Evolutionary conservation across 2,797 vertebrate species (phyloP).

Genomic region (Perodicticus potto): DNA sequence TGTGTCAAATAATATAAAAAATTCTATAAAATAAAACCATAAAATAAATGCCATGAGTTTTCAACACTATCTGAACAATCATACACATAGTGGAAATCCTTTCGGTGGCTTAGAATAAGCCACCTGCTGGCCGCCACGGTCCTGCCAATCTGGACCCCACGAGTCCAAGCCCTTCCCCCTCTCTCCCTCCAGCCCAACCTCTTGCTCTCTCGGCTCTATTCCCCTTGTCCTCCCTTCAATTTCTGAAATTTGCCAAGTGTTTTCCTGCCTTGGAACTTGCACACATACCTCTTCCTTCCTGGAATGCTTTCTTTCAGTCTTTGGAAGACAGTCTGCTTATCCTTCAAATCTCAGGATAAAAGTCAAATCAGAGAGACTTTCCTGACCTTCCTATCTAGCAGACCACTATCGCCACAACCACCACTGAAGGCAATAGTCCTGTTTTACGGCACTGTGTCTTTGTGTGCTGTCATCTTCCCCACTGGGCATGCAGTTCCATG

Average conservation of each 20-base stretch:
- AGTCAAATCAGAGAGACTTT: neutral
- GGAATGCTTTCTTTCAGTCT: neutral
- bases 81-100: neutral
- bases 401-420: neutral
- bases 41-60: neutral
- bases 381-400: neutral
- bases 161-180: neutral
- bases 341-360: neutral
- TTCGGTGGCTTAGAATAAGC: neutral
- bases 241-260: neutral
- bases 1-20: neutral
- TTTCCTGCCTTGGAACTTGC: neutral
- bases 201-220: neutral
- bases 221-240: neutral
- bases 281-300: neutral
- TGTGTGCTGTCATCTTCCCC: neutral
- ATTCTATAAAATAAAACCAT: neutral
- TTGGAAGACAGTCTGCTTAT: neutral
- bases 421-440: neutral
- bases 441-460: no score
- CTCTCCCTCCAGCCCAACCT: neutral
- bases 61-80: neutral
- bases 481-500: neutral
- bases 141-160: fast-evolving
- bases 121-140: neutral